Base-by-base conservation (phyloP, 92 coral and sea anemone species). In the Diadumene lineata region DNA sequence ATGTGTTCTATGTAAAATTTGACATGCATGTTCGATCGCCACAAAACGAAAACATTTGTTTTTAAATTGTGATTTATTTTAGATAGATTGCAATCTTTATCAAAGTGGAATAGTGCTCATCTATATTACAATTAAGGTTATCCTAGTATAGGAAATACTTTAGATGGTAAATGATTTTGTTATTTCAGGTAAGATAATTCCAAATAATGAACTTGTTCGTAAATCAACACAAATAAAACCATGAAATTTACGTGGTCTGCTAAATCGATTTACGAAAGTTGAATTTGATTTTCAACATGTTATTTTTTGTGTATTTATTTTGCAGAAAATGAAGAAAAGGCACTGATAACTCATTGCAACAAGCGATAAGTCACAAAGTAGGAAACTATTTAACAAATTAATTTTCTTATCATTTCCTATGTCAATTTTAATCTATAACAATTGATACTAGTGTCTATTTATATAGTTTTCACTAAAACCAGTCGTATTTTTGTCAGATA, bases 281-380 rank as follows among this genome's bases (percentile, higher is more conserved):
- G n/a, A 16, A 16, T 53, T 16, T 53, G n/a, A 16, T 53, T 53
- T 23, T 53, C 22, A 3, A 3, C 25, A 16, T 16, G 22, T 53
- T 22, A 58, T 22, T 7, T 19, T 38, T 74, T 72, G 18, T n/a
- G 50, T 27, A 46, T 56, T 63, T 64, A 55, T 19, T n/a, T 30
- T 56, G 15, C 34, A 68, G 82, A 75, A 85, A 32, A 70, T 80
- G 85, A 78, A 55, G 78, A 46, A 70, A 33, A 79, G 27, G 13
- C 55, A 65, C 11, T 58, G 61, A 76, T 43, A 61, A 82, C 78
- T 87, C 77, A 73, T 23, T 74, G 81, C 78, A 75, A 51, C 84
- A 87, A 61, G 55, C 82, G n/a, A 21, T 46, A 34, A 66, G 72
- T 21, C 73, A 66, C 18, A 68, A 48, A 74, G 10, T 9, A 53